Evolutionary conservation across 2,113 vertebrate genomes (phyloP), one percentile per base, ranked within the genome.

Genomic region (Mobula hypostoma): DNA sequence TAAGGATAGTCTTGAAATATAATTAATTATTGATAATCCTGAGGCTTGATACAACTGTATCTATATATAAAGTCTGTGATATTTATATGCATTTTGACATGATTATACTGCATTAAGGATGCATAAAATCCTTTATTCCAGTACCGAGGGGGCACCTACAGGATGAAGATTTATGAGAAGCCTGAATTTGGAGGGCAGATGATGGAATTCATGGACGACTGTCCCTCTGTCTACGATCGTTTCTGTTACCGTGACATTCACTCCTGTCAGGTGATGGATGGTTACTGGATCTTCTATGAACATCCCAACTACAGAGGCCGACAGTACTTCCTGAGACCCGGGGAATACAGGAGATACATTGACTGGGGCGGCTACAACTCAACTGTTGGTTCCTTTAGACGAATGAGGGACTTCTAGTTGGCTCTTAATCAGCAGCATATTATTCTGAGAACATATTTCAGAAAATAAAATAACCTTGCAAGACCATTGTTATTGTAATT

Each of bases 251-350:
- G 85, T 90, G 85, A 90, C 85, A 90, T 90, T 3, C 61, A 90
- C 61, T 90, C 85, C n/a, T 90, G 85, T 61, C 85, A 68, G 6
- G 85, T 90, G 85, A 90, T 66, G 61, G 85, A 68, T 2, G 85
- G 85, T 36, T 90, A 90, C 85, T 90, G 85, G 85, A 90, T 14
- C 85, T 90, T 90, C 85, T 90, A 90, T 90, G 85, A 90, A 90
- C 85, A 90, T 7, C 61, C 85, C 61, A 68, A 21, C 85, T 90
- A 90, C 85, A 90, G 29, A 36, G 85, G 85, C 29, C 61, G 61
- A 7, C 85, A 90, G 85, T 90, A 90, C 61, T 90, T 90, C 85
- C 15, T 90, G 85, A 90, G 85, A 32, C 85, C 85, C 14, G 85
- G 85, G 19, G 85, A 90, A 66, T 90, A 90, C 85, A 90, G 85